phyloP scores from a whole-genome alignment of 1,140 invertebrate genomes.

The Subanguina moxae region DNA sequence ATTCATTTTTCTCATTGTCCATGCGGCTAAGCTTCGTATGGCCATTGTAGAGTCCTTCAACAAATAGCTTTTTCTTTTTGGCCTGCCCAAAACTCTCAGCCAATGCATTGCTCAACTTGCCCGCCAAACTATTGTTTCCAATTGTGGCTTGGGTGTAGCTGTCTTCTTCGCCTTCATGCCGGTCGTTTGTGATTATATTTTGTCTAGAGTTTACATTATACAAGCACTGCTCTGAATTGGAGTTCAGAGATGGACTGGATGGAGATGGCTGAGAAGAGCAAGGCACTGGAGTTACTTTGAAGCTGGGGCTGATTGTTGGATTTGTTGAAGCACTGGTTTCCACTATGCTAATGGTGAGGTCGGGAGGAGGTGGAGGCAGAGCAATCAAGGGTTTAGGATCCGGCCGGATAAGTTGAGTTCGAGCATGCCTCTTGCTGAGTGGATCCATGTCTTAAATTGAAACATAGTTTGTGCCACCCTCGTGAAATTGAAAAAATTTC shows the following conservation, averaged over 20 bases:
- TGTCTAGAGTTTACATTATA: not conserved
- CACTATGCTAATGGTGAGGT: too few relatives aligned
- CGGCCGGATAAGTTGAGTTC: too few relatives aligned
- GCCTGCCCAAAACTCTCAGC: not conserved
- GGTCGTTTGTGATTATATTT: not conserved
- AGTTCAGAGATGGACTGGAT: not conserved
- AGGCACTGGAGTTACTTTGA: too few relatives aligned
- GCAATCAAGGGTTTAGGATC: too few relatives aligned
- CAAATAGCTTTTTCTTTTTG: not conserved
- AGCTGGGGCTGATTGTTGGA: too few relatives aligned
- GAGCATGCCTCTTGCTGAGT: too few relatives aligned
- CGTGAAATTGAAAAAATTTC: too few relatives aligned
- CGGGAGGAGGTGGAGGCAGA: too few relatives aligned
- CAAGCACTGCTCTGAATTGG: not conserved
- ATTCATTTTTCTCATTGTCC: not conserved
- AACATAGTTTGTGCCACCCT: too few relatives aligned
- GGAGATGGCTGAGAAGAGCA: too few relatives aligned
- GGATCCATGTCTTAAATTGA: too few relatives aligned
- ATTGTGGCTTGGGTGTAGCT: not conserved
- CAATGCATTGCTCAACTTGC: not conserved
- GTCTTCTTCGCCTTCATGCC: not conserved
- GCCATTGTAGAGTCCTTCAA: not conserved
- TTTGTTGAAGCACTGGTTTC: too few relatives aligned
- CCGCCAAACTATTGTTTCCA: not conserved
- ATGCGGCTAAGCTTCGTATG: not conserved